Base-by-base conservation (phyloP, 2,888 invertebrate genomes). In the Aporophyla lueneburgensis region DNA sequence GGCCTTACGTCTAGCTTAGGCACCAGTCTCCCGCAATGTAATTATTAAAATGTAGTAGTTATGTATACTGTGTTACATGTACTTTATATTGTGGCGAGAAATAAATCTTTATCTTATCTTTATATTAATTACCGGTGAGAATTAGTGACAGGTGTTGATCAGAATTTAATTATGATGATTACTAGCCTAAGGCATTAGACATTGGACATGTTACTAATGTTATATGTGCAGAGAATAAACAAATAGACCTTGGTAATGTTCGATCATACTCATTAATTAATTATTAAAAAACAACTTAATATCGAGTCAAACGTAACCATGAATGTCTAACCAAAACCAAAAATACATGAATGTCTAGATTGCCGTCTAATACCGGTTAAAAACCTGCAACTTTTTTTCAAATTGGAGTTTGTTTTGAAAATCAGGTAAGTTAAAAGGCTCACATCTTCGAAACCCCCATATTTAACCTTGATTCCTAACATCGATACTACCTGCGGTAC, bases 401-500 rank as follows among this genome's bases (percentile, higher is more conserved):
- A n/a, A n/a, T n/a, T n/a, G n/a, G n/a, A n/a, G 21, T 16, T 51
- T 19, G 10, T 16, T 33, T 46, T 19, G 3, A 46, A 70, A 27
- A 24, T 43, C 68, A 3, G 9, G 19, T 0, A 5, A 49, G 14
- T n/a, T n/a, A 5, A 65, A 5, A n/a, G n/a, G 24, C 24, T 14
- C 19, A 10, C 14, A 27, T 33, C 46, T 7, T 27, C 10, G n/a
- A 0, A 7, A 14, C 21, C 49, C 10, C 10, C 9, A 24, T 9
- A 33, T 19, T 19, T n/a, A 53, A 70, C 63, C 56, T 78, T 80
- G 53, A 69, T 63, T 40, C 21, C 10, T 27, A 73, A 58, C 27
- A 74, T 81, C 85, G 79, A 81, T 66, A 80, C 16, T 33, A 10
- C 33, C 10, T 7, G 7, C 14, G 51, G 66, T 58, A 58, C 90